Percentiles rank a stretch among this genome's conserved stretches.
These are phyloP conservation scores for Leptogaster cylindrica DNA, from an alignment of 2,888 invertebrate genomes.

Conservation along the genomic window DNA sequence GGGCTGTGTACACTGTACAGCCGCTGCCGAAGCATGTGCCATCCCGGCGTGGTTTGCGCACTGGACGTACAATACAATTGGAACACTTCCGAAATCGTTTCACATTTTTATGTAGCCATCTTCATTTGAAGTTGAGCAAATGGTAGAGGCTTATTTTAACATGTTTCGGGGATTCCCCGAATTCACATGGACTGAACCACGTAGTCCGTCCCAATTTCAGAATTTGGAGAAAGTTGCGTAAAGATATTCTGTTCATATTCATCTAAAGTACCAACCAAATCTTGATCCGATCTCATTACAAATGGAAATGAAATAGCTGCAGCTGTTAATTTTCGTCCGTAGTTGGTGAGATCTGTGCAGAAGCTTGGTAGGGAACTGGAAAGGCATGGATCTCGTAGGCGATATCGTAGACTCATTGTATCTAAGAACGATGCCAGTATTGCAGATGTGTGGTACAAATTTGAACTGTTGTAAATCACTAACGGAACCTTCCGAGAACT, in stretches of 20 bases:
- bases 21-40: slow-evolving; percentile 71
- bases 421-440: slow-evolving; percentile 84
- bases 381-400: slow-evolving; percentile 66
- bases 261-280: slow-evolving; percentile 79
- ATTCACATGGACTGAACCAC: slow-evolving; percentile 75
- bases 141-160: slow-evolving; percentile 69
- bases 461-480: slow-evolving; percentile 69
- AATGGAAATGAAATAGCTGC: slow-evolving; percentile 74
- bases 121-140: slow-evolving; percentile 70
- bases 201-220: slow-evolving; percentile 70
- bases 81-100: slow-evolving; percentile 77
- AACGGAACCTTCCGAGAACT: slow-evolving; percentile 67
- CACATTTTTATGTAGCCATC: slow-evolving; percentile 75
- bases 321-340: slow-evolving; percentile 76
- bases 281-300: slow-evolving; percentile 69
- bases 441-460: slow-evolving; percentile 82
- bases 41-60: slow-evolving; percentile 73
- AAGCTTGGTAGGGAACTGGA: slow-evolving; percentile 68
- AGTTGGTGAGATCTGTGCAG: slow-evolving; percentile 72
- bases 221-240: slow-evolving; percentile 76
- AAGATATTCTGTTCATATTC: slow-evolving; percentile 70
- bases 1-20: no score
- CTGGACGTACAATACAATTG: slow-evolving; percentile 75
- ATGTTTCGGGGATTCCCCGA: slow-evolving; percentile 75
- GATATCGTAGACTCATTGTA: slow-evolving; percentile 78